Evolutionary conservation across 2,113 vertebrate genomes (phyloP), one percentile per base, ranked within the genome.

Genomic region (Hypomesus transpacificus): DNA sequence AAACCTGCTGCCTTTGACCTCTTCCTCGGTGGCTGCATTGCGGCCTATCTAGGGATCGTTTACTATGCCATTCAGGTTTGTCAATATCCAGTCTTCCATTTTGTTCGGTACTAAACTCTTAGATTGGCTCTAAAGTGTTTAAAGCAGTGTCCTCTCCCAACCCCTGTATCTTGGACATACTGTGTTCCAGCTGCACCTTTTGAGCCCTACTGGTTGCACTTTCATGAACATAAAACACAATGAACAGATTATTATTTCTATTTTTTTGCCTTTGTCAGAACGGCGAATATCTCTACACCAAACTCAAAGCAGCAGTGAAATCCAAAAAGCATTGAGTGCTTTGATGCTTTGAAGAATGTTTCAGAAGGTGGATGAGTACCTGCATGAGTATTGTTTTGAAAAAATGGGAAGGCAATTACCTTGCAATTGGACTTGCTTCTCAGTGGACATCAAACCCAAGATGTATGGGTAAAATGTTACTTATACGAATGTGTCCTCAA

Each of bases 1-100:
- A 93, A 94, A 46, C 92, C 92, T 14, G 91, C 92, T 4, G 91
- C 89, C 0, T 94, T 94, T 66, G 92, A 94, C 77, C 87, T 93
- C 31, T 93, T 93, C 80, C 84, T 94, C 5, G 91, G 91, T 0
- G 89, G 91, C 53, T 90, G 91, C 72, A 92, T 94, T 22, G 85
- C 90, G 14, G 91, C 82, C 5, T 93, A 94, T 77, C 77, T 93
- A 74, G 91, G 86, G 58, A 76, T 93, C 1, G 82, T 92, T 72
- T 92, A 92, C 75, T 91, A 85, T 21, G 69, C 81, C 24, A 84
- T 92, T n/a, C 89, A 92, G 91, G 93, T 93, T 17, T 46, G 83
- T 77, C 54, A 16, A 50, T 24, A 2, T 51, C 6, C 13, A 31
- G 16, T 62, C 11, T 75, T 65, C 63, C 11, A 26, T 18, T 56